These are phyloP conservation scores for Tragelaphus imberbis DNA, from an alignment of 2,113 vertebrate species.

Conservation along the genomic window DNA sequence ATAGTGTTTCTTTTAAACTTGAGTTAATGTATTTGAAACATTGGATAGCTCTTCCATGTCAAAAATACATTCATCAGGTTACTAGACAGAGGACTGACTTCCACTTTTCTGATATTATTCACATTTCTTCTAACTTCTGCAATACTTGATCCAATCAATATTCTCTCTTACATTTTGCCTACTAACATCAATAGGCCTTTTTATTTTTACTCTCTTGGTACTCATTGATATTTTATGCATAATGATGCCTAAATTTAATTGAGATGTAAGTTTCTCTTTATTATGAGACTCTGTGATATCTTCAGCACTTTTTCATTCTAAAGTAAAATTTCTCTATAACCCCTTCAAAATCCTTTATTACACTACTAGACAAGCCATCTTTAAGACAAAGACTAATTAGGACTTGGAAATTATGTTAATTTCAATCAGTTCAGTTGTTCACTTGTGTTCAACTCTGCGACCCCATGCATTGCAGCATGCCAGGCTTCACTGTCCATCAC, in stretches of 20 bases:
- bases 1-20: conserved; percentile 38
- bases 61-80: conserved; percentile 40
- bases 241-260: conserved; percentile 83
- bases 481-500: neutral
- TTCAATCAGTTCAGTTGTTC: neutral
- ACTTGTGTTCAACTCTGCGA: neutral
- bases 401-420: conserved; percentile 74
- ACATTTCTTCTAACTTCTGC: conserved; percentile 62
- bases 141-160: conserved; percentile 53
- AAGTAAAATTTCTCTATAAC: conserved; percentile 74
- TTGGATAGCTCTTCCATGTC: neutral
- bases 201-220: conserved; percentile 76
- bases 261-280: conserved; percentile 82
- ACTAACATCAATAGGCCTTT: conserved; percentile 69
- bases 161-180: conserved; percentile 73
- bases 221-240: conserved; percentile 79
- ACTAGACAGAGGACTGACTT: conserved; percentile 32
- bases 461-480: neutral
- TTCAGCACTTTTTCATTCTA: conserved; percentile 79
- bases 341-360: conserved; percentile 76
- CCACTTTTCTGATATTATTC: conserved; percentile 43
- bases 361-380: conserved; percentile 73
- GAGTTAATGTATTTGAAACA: conserved; percentile 47
- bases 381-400: conserved; percentile 75
- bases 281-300: conserved; percentile 79